Evolutionary conservation across 2,113 vertebrate genomes (phyloP).

Genomic region (Bubo scandiacus): DNA sequence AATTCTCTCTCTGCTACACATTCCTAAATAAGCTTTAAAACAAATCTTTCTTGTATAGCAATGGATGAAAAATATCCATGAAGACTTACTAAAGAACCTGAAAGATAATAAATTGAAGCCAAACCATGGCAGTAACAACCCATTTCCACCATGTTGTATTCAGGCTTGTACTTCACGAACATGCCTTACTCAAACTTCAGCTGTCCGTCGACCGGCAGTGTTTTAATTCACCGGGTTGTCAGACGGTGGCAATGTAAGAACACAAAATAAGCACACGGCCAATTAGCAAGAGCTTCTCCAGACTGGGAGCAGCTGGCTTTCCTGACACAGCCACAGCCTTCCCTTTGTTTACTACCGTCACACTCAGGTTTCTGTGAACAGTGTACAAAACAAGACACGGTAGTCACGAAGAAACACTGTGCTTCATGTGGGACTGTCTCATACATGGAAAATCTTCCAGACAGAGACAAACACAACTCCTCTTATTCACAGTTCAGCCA

Average conservation of each 20-base stretch:
- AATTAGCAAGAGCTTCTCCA: not conserved
- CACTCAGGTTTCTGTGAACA: not conserved
- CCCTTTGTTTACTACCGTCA: not conserved
- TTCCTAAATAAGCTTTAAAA: not conserved
- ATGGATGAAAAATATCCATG: not conserved
- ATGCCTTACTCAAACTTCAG: not conserved
- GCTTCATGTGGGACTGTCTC: not conserved
- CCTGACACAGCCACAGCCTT: not conserved
- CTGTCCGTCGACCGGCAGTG: rapidly evolving
- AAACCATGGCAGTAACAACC: not conserved
- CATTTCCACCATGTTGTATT: not conserved
- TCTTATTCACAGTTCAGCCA: not conserved
- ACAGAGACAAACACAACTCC: not conserved
- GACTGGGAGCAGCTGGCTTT: not conserved
- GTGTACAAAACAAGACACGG: not conserved
- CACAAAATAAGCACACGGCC: not conserved
- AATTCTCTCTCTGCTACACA: not conserved
- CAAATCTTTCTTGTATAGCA: not conserved
- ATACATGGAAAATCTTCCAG: not conserved
- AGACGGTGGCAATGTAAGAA: slow-evolving; percentile 62
- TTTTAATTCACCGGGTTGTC: slow-evolving; percentile 18
- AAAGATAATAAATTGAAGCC: not conserved
- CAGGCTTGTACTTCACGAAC: not conserved
- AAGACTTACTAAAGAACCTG: not conserved
- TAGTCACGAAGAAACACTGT: not conserved